Percentiles rank a stretch among this genome's conserved stretches.
Conservation (phyloP, 2,113 vertebrate genomes). For the Sebastes schlegelii region DNA sequence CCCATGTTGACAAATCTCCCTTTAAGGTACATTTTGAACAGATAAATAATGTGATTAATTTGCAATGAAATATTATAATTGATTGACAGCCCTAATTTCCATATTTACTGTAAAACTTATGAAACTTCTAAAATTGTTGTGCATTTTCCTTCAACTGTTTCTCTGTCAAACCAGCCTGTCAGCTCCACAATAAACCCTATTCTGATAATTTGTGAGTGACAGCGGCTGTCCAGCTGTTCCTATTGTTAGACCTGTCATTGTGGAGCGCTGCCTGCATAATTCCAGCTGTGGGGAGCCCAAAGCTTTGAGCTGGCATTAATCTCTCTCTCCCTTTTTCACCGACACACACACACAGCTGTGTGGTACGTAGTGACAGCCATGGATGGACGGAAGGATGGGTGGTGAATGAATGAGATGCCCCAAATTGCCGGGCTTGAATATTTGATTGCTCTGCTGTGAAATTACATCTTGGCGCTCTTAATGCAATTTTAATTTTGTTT, state of each 20-base stretch:
- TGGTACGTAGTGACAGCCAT: constrained; percentile 73
- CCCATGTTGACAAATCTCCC: too few species aligned
- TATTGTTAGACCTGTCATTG: constrained; percentile 72
- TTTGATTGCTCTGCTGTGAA: constrained; percentile 87
- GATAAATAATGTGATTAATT: too few species aligned
- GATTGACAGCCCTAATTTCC: too few species aligned
- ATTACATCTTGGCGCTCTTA: constrained; percentile 84
- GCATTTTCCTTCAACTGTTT: background rate
- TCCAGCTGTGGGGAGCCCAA: constrained; percentile 77
- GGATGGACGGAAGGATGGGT: constrained; percentile 84
- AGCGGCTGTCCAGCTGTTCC: constrained; percentile 81
- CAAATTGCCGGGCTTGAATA: constrained; percentile 86
- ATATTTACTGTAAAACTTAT: constrained; percentile 17
- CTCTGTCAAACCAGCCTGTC: constrained; percentile 18
- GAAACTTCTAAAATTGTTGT: background rate
- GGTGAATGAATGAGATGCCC: constrained; percentile 84
- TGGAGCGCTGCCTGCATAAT: constrained; percentile 63
- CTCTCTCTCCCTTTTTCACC: constrained; percentile 25
- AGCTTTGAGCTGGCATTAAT: constrained; percentile 69
- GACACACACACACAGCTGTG: constrained; percentile 79
- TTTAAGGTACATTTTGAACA: too few species aligned
- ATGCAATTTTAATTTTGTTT: constrained; percentile 87
- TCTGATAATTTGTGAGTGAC: constrained; percentile 62
- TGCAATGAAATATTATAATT: too few species aligned
- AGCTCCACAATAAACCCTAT: constrained; percentile 46